A percentile compares a stretch with the other conserved stretches of the same genome.
Conservation (phyloP, 1,140 invertebrate species). For the Octopus bimaculoides region DNA sequence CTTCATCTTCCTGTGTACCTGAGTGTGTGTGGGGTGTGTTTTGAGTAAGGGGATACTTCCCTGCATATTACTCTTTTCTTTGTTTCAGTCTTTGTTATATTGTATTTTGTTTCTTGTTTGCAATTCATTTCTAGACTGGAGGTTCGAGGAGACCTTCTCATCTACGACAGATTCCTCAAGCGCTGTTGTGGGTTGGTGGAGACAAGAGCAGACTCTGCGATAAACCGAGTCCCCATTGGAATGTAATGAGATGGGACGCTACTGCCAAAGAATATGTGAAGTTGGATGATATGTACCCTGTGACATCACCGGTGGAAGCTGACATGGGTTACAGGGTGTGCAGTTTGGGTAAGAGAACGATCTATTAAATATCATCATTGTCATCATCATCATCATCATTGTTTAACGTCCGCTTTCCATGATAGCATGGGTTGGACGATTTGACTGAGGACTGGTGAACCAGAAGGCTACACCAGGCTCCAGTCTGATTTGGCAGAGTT, state of each 20-base stretch:
- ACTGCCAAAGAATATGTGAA: neutral
- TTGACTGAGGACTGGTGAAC: too few relatives aligned
- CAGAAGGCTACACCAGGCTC: too few relatives aligned
- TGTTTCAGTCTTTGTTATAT: neutral
- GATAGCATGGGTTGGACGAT: too few relatives aligned
- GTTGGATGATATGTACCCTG: neutral
- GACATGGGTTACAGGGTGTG: slow-evolving; percentile 3
- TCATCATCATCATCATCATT: too few relatives aligned
- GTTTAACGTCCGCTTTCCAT: too few relatives aligned
- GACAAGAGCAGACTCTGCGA: neutral
- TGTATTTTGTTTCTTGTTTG: neutral
- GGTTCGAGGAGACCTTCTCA: neutral
- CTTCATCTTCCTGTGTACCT: too few relatives aligned
- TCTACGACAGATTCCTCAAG: neutral
- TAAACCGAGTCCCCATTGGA: neutral
- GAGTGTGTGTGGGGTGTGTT: too few relatives aligned
- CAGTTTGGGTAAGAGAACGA: neutral
- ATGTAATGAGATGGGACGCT: neutral
- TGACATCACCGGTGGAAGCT: neutral
- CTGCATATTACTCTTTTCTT: too few relatives aligned
- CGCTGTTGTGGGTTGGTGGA: neutral
- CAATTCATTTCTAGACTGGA: neutral
- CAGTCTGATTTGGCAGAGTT: too few relatives aligned
- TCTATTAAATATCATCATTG: too few relatives aligned
- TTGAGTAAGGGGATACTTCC: too few relatives aligned